Percentiles rank a stretch among this genome's conserved stretches.
phyloP scores from a whole-genome alignment of 2,888 invertebrate species.

The Crossocerus cetratus region DNA sequence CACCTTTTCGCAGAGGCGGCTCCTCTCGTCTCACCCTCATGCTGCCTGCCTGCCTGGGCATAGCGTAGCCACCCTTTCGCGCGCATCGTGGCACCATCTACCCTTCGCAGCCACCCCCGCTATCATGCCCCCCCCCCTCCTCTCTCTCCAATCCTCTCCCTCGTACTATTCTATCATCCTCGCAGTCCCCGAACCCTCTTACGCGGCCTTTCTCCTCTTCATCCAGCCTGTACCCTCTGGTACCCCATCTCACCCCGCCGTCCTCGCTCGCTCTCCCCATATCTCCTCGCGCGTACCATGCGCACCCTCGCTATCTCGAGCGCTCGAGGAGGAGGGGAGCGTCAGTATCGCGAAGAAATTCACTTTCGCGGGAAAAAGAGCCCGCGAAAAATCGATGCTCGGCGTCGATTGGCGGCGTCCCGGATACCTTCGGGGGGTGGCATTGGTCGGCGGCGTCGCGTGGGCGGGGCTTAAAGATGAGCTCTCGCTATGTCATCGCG shows the following conservation, averaged over 20 bases:
- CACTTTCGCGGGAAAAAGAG: conserved; percentile 68
- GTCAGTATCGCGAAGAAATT: conserved; percentile 69
- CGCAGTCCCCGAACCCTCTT: conserved; percentile 29
- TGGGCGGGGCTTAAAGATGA: conserved; percentile 76
- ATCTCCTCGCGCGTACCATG: neutral
- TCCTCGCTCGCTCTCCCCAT: neutral
- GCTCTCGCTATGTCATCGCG: conserved; percentile 76
- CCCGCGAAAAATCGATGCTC: conserved; percentile 73
- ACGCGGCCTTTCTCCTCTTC: conserved; percentile 44
- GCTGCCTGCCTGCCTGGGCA: conserved; percentile 4
- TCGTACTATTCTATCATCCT: conserved; percentile 24
- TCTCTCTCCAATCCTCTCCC: conserved; percentile 24
- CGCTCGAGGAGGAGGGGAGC: conserved; percentile 22
- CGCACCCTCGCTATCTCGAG: conserved; percentile 14
- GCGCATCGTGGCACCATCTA: conserved; percentile 38
- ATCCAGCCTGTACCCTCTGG: conserved; percentile 10
- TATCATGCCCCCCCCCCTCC: conserved; percentile 48
- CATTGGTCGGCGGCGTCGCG: conserved; percentile 63
- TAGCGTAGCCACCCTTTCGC: conserved; percentile 10
- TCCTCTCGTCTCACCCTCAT: conserved; percentile 20
- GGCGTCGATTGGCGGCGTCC: conserved; percentile 63
- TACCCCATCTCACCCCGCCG: conserved; percentile 25
- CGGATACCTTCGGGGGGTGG: conserved; percentile 41
- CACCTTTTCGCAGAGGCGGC: conserved; percentile 44
- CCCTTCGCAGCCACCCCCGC: conserved; percentile 47